Conservation (phyloP, 2,888 invertebrate genomes). For the Acronicta psi region DNA sequence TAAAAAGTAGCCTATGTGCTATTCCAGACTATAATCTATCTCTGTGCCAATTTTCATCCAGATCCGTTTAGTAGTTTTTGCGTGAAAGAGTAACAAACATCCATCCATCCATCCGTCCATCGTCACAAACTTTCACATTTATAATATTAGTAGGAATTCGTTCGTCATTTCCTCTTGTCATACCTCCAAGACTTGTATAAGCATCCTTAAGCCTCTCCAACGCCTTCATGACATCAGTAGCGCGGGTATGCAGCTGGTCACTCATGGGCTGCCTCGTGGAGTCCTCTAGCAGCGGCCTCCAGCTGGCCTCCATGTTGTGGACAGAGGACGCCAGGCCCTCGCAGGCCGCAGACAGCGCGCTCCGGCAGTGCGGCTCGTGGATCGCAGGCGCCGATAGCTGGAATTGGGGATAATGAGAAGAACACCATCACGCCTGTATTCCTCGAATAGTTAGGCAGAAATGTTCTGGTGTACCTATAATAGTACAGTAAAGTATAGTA, state of each 20-base stretch:
- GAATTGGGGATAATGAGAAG: background rate
- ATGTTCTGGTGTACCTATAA: no score
- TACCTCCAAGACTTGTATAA: slow-evolving; percentile 56
- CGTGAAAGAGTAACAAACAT: no score
- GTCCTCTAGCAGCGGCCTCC: slow-evolving; percentile 67
- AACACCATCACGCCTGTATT: background rate
- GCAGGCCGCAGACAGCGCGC: slow-evolving; percentile 72
- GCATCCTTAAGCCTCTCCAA: slow-evolving; percentile 69
- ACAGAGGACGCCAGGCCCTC: slow-evolving; percentile 65
- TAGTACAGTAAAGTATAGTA: no score
- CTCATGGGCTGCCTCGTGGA: slow-evolving; percentile 52
- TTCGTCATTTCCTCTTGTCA: no score
- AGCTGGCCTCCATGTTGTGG: slow-evolving; percentile 61
- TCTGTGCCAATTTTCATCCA: no score
- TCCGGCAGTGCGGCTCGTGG: slow-evolving; percentile 78
- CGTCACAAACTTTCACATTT: no score
- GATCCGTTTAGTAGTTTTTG: no score
- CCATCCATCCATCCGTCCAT: no score
- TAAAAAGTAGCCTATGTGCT: no score
- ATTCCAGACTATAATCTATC: no score
- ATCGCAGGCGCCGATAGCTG: slow-evolving; percentile 77
- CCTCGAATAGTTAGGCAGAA: no score
- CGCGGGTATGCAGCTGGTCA: slow-evolving; percentile 55
- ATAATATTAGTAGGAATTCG: no score
- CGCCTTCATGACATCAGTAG: slow-evolving; percentile 68